Percentiles rank a stretch among this genome's conserved stretches.
These are phyloP conservation scores for Monochamus saltuarius DNA, from an alignment of 1,140 invertebrate species.

Conservation along the genomic window DNA sequence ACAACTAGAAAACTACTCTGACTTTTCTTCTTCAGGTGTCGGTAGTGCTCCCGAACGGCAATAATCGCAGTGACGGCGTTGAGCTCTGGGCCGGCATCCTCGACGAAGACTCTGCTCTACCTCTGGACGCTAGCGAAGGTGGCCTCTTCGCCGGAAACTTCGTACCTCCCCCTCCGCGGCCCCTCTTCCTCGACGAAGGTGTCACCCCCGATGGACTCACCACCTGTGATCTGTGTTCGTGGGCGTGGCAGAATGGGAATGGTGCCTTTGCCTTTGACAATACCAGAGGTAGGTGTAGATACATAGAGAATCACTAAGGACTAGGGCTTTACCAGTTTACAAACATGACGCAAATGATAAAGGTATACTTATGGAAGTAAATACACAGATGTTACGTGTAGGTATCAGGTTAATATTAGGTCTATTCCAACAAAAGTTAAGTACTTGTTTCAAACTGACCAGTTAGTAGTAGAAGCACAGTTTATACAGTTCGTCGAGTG, in stretches of 20 bases:
- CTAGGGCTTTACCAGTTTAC: too few species aligned
- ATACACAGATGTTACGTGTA: too few species aligned
- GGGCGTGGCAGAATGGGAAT: constrained; percentile 55
- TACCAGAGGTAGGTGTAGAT: constrained; percentile 19
- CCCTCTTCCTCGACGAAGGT: constrained; percentile 61
- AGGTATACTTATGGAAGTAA: too few species aligned
- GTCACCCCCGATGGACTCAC: constrained; percentile 63
- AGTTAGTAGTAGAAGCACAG: too few species aligned
- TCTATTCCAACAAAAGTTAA: too few species aligned
- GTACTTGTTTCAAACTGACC: too few species aligned
- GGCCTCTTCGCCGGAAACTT: constrained; percentile 64
- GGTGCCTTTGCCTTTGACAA: constrained; percentile 4
- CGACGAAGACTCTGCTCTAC: constrained; percentile 49
- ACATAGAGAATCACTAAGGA: too few species aligned
- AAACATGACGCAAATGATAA: too few species aligned
- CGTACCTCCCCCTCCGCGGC: constrained; percentile 67
- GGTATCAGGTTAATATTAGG: too few species aligned
- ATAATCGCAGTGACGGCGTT: constrained; percentile 9
- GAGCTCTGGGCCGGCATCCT: constrained; percentile 30
- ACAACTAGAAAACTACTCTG: not conserved
- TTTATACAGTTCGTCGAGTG: too few species aligned
- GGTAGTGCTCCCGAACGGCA: constrained; percentile 13
- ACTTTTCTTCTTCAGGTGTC: constrained; percentile 13
- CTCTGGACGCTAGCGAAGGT: constrained; percentile 60
- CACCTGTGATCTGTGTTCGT: constrained; percentile 70